Base-by-base conservation (phyloP, 92 coral and sea anemone species). In the Umimayanthus kanabou region DNA sequence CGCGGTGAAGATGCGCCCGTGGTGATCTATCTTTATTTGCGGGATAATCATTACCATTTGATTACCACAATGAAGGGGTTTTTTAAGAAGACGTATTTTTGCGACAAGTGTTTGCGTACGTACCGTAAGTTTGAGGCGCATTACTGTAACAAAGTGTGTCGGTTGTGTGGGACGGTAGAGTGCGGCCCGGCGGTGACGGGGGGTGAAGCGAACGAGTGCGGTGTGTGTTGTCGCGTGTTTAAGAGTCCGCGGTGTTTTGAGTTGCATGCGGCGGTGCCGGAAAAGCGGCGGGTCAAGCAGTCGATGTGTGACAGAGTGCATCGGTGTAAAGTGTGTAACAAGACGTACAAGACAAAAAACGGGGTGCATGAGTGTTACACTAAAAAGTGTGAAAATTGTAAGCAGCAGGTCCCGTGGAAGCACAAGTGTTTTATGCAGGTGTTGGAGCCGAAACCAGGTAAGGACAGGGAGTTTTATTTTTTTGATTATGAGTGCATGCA, bases 301-400 rank as follows among this genome's bases (percentile, higher is more conserved):
- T 28, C 75, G 5, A 30, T 42, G 0, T 73, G 77, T 6, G 6
- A 8, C 1, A 29, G 1, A 6, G 5, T 4, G 4, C 30, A 13
- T 5, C 37, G 39, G 15, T 73, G 77, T 22, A 13, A 3, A 0
- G 2, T 0, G 0, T 73, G 77, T 1, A 30, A 30, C 0, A 73
- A 73, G 7, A 37, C 9, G 0, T 73, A 29, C 47, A 13, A 0
- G 0, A 0, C 3, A 0, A 0, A 1, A 3, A 0, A 1, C 0
- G 11, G 0, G 0, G 45, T 15, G 49, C 77, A 37, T 1, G 49
- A 3, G 0, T 73, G 77, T 2, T 73, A 37, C 45, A 73, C 42
- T 0, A 73, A 73, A 2, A 30, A 14, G 8, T 73, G 77, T 18
- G 3, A 2, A 1, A 73, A 73, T 15, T 73, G 77, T 11, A 9